Percentiles rank a stretch among this genome's conserved stretches.
Evolutionary conservation across 35 echinoderm and acorn worm genomes (phyloP).

Genomic region (Lytechinus pictus): DNA sequence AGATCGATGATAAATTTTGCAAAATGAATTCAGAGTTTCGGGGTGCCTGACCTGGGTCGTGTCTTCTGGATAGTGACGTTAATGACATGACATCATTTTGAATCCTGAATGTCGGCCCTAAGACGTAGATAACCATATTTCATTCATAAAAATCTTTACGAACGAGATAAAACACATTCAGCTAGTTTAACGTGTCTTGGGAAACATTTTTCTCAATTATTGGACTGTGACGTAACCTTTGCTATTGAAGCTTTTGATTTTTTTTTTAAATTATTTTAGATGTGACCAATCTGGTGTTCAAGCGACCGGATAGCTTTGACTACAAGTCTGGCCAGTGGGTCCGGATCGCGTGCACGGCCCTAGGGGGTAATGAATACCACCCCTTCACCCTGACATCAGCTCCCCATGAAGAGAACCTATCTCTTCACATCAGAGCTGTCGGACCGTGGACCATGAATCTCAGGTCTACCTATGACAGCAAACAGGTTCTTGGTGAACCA

Average conservation of each 20-base stretch:
- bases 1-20: too few species aligned
- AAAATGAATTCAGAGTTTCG: too few species aligned
- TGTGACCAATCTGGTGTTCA: conserved; percentile 68
- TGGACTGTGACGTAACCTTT: too few species aligned
- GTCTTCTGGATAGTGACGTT: too few species aligned
- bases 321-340: conserved; percentile 80
- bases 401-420: conserved; percentile 71
- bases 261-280: conserved; percentile 27
- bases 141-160: too few species aligned
- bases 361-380: conserved; percentile 69
- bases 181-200: too few species aligned
- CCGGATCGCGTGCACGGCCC: conserved; percentile 50
- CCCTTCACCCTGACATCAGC: conserved; percentile 83
- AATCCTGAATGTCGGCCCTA: too few species aligned
- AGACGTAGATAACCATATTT: too few species aligned
- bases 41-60: too few species aligned
- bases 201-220: too few species aligned
- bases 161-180: too few species aligned
- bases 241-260: neutral
- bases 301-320: conserved; percentile 65
- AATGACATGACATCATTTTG: too few species aligned
- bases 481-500: conserved; percentile 45
- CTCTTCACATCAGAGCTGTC: conserved; percentile 65
- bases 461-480: conserved; percentile 55
- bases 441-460: conserved; percentile 71